phyloP scores from a whole-genome alignment of 2,888 invertebrate species.

The Agrypnus murinus region DNA sequence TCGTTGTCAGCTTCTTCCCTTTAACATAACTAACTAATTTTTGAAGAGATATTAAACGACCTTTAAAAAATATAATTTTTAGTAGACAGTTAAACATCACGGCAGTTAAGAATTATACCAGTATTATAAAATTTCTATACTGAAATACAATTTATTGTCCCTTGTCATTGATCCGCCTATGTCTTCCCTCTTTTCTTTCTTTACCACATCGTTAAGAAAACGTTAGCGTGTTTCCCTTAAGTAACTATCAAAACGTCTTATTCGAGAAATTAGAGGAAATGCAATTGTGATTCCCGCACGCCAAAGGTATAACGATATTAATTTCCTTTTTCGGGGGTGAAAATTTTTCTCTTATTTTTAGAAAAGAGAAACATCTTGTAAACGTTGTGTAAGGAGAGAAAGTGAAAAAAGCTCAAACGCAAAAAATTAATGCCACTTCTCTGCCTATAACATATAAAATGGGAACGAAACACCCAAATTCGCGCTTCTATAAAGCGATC shows the following conservation, averaged over 20 bases:
- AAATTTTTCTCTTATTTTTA: not conserved
- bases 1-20: too few species aligned
- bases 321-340: too few species aligned
- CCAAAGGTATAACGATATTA: not conserved
- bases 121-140: too few species aligned
- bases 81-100: too few species aligned
- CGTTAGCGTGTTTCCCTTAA: slow-evolving; percentile 1
- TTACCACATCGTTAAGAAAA: not conserved
- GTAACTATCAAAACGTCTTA: slow-evolving; percentile 10
- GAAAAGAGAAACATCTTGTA: too few species aligned
- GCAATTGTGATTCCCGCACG: not conserved
- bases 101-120: too few species aligned
- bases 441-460: slow-evolving; percentile 9
- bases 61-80: too few species aligned
- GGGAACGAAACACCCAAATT: slow-evolving; percentile 27
- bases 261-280: slow-evolving; percentile 6
- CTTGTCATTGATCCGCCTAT: not conserved
- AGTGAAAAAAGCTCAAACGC: not conserved
- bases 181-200: not conserved
- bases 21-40: too few species aligned
- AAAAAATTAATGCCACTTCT: slow-evolving; percentile 26
- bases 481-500: slow-evolving; percentile 23
- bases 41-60: too few species aligned
- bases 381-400: not conserved
- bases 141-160: too few species aligned